Percentiles rank a stretch among this genome's conserved stretches.
These are phyloP conservation scores for Ips nitidus DNA, from an alignment of 1,140 invertebrate genomes.

Conservation along the genomic window DNA sequence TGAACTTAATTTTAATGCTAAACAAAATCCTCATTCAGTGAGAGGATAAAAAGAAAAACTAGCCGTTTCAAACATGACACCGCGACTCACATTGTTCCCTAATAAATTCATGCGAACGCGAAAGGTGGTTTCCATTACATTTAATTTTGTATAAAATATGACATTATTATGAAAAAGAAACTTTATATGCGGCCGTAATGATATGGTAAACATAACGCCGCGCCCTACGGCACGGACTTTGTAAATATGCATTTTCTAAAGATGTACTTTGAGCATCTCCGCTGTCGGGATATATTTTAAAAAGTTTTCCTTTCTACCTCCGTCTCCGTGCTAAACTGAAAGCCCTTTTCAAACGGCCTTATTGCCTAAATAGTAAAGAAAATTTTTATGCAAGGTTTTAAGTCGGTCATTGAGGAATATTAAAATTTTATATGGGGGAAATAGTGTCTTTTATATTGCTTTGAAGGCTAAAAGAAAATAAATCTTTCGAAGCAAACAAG, in stretches of 20 bases:
- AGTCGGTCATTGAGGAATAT: constrained; percentile 10
- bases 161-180: constrained; percentile 2
- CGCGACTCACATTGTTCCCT: too few species aligned
- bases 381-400: constrained; percentile 24
- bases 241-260: constrained; percentile 15
- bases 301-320: constrained; percentile 21
- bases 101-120: not conserved
- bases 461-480: not conserved
- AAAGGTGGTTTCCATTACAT: not conserved
- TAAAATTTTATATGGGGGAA: constrained; percentile 4
- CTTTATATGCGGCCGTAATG: constrained; percentile 8
- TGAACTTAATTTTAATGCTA: too few species aligned
- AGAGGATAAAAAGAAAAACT: too few species aligned
- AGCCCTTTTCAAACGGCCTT: constrained; percentile 21
- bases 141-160: constrained; percentile 6
- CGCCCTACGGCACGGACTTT: constrained; percentile 10
- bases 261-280: constrained; percentile 20
- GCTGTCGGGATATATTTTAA: constrained; percentile 21
- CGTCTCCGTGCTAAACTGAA: constrained; percentile 13
- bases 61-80: too few species aligned
- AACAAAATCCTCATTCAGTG: too few species aligned
- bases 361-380: constrained; percentile 27
- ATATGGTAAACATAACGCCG: constrained; percentile 10
- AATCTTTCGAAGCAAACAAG: too few species aligned
- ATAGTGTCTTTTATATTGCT: too few species aligned